Base-by-base conservation (phyloP, 30 jellyfish, hydroid and myxozoan genomes). In the Turritopsis rubra region DNA sequence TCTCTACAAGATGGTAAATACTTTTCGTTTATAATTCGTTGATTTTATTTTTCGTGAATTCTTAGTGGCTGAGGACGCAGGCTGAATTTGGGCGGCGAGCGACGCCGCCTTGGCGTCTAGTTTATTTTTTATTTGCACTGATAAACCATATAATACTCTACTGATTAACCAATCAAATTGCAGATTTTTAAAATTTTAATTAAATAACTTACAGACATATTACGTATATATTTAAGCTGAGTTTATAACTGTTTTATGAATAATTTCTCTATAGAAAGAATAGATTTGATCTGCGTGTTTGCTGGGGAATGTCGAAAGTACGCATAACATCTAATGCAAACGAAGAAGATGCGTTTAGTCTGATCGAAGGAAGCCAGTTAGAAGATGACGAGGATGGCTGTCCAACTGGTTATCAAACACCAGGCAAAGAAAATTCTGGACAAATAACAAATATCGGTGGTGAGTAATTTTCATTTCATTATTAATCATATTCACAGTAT, bases 381-480 rank as follows among this genome's bases (percentile, higher is more conserved):
- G 85, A 77, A 21, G 85, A 77, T 21, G 85, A 75, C 21, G 83
- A 77, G 41, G 85, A 77, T 30, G 85, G 73, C 28, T 77, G 66
- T 30, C 20, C 28, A 28, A n/a, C 74, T 1, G 29, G 73, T 1
- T 19, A 26, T 77, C 26, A 20, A 19, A 77, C 26, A 21, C 73
- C 71, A 7, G 25, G 28, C 28, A 60, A 77, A 29, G 72, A 29
- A 72, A 7, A 28, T 30, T 25, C 29, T 28, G 71, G 26, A 29
- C 70, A 30, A 19, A 77, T 77, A 19, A 77, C 85, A n/a, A n/a
- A n/a, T n/a, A n/a, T n/a, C n/a, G n/a, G n/a, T n/a, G n/a, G n/a
- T n/a, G n/a, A n/a, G n/a, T n/a, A n/a, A n/a, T n/a, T n/a, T n/a
- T n/a, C n/a, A n/a, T n/a, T n/a, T n/a, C n/a, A n/a, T n/a, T n/a